Evolutionary conservation across 2,888 invertebrate genomes (phyloP), one percentile per base, ranked within the genome.

Genomic region (Pycnomerus fuliginosus): DNA sequence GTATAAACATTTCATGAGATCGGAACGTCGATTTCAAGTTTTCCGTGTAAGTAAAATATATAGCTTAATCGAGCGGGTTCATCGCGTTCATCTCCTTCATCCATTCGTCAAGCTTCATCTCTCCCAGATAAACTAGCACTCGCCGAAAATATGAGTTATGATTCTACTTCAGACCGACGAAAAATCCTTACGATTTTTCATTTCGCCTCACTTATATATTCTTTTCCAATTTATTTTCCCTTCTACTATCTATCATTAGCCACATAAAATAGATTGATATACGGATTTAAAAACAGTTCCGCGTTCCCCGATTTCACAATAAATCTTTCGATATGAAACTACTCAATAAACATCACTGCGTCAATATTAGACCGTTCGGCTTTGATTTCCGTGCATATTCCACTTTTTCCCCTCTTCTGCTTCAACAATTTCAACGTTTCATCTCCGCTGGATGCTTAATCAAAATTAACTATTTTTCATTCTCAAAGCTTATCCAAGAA

Each of bases 131-230:
- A 66, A 66, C 64, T 61, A 61, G 54, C 62, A 60, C 60, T 60
- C 60, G 56, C 60, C 58, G 56, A 62, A 62, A 64, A 65, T 64
- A 67, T 68, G 67, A 67, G 61, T 67, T 65, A 67, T 65, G 66
- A 62, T 62, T 59, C 56, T 47, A 49, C 47, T 58, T 48, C 54
- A 51, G 53, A 32, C 48, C 47, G 58, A 55, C 57, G 63, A 65
- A 62, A 63, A 64, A 64, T 64, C 58, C 58, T 56, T 55, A 58
- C 61, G 61, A 65, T 67, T 67, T 65, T 63, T 65, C 66, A 65
- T 67, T 64, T 62, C 56, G 47, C 50, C 56, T 60, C 61, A 57
- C 58, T 62, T 60, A 64, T 64, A 59, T 56, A 56, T 58, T 56
- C 56, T 58, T 64, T 62, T 57, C 59, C 59, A 59, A 58, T 65